Evolutionary conservation across 2,113 vertebrate genomes (phyloP).

Genomic region (Semnopithecus entellus): DNA sequence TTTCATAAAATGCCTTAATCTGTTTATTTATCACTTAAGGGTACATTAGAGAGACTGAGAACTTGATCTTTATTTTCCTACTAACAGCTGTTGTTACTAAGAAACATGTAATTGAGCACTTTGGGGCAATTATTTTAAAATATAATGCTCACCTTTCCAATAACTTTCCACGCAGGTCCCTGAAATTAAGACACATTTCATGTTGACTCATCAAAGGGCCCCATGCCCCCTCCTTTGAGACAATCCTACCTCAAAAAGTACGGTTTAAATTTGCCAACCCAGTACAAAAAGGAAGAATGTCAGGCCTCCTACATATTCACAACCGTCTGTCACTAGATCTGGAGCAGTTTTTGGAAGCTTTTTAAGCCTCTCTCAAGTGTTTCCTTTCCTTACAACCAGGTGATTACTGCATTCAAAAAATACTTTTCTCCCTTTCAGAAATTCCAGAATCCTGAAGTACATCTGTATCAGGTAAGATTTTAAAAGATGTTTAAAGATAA

Average conservation of each 20-base stretch:
- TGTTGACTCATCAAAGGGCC: conserved; percentile 58
- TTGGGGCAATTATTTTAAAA: conserved; percentile 71
- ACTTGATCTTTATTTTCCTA: conserved; percentile 73
- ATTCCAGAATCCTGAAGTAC: background rate
- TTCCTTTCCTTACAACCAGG: background rate
- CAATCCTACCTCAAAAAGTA: conserved; percentile 26
- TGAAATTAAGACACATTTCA: conserved; percentile 72
- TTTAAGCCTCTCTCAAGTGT: background rate
- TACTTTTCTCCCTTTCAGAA: conserved; percentile 39
- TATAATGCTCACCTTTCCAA: conserved; percentile 70
- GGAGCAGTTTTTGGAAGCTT: background rate
- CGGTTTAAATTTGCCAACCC: conserved; percentile 34
- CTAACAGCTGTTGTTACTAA: conserved; percentile 70
- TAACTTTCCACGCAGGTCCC: conserved; percentile 60
- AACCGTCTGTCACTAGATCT: conserved; percentile 18
- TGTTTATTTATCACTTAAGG: conserved; percentile 68
- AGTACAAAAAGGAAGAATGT: conserved; percentile 25
- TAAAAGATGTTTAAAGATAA: conserved; percentile 17
- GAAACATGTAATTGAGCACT: conserved; percentile 71
- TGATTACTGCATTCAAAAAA: conserved; percentile 38
- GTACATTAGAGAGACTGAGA: conserved; percentile 52
- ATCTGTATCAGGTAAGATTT: conserved; percentile 6
- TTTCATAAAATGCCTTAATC: conserved; percentile 62
- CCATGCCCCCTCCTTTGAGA: conserved; percentile 26
- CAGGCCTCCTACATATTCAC: conserved; percentile 61